Conservation (phyloP, 1,140 invertebrate genomes). For the Lordiphosa stackelbergi region DNA sequence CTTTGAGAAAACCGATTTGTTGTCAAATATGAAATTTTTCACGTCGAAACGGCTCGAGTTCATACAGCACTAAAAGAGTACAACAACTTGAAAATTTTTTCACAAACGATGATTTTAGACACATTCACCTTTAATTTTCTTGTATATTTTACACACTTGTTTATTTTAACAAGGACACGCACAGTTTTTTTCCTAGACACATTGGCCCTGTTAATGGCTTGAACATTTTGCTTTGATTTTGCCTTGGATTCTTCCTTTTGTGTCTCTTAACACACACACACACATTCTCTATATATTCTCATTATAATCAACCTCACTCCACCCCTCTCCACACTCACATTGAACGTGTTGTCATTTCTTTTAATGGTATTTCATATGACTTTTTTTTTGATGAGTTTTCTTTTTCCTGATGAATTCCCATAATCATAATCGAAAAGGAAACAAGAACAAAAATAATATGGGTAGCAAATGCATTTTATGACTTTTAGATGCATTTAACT, state of each 20-base stretch:
- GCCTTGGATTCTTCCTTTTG: neutral
- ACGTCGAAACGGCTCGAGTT: no score
- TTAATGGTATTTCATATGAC: slow-evolving; percentile 41
- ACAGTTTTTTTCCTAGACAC: neutral
- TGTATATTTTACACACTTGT: no score
- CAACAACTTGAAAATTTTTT: no score
- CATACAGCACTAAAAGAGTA: no score
- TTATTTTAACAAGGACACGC: no score
- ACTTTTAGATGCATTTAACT: slow-evolving; percentile 47
- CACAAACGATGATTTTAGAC: no score
- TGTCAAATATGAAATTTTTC: no score
- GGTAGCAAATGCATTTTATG: slow-evolving; percentile 62
- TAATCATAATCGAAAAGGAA: slow-evolving; percentile 35
- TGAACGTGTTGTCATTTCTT: slow-evolving; percentile 64
- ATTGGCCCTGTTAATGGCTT: slow-evolving; percentile 45
- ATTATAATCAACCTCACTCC: slow-evolving; percentile 45
- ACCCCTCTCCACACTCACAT: slow-evolving; percentile 10
- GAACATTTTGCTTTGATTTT: slow-evolving; percentile 45
- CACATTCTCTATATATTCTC: slow-evolving; percentile 14
- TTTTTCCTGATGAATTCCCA: slow-evolving; percentile 39
- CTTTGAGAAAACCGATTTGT: no score
- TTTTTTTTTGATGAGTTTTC: slow-evolving; percentile 50
- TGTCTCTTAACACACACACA: neutral
- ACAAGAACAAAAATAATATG: slow-evolving; percentile 3
- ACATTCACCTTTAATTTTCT: no score